phyloP scores from a whole-genome alignment of 2,888 invertebrate species.

The Monochamus alternatus region DNA sequence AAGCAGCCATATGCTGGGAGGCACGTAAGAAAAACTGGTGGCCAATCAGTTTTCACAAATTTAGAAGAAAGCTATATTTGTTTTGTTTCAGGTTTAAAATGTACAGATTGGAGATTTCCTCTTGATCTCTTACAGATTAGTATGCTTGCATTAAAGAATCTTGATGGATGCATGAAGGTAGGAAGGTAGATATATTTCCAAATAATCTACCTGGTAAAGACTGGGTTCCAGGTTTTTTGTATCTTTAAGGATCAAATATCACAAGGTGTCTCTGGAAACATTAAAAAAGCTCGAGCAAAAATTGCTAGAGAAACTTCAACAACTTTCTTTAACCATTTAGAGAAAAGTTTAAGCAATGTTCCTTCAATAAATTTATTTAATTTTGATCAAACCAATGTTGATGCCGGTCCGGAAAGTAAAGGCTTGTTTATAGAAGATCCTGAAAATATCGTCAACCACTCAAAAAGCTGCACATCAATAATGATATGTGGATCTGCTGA shows the following conservation, averaged over 20 bases:
- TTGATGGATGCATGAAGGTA: not conserved
- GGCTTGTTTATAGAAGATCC: constrained; percentile 43
- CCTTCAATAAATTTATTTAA: constrained; percentile 56
- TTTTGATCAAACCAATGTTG: constrained; percentile 43
- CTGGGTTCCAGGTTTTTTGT: not conserved
- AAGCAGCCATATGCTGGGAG: not conserved
- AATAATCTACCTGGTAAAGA: constrained; percentile 5
- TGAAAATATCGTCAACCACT: constrained; percentile 58
- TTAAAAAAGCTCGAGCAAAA: constrained; percentile 11
- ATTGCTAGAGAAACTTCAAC: constrained; percentile 3
- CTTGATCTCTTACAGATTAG: constrained; percentile 1
- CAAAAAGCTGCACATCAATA: constrained; percentile 59
- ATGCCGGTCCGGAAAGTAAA: not conserved
- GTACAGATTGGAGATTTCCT: not conserved
- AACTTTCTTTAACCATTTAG: not conserved
- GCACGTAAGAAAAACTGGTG: not conserved
- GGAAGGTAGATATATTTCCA: not conserved
- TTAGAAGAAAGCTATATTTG: too few relatives aligned
- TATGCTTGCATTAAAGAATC: constrained; percentile 8
- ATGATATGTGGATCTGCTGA: too few relatives aligned
- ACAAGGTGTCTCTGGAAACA: constrained; percentile 34
- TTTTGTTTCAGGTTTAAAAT: not conserved
- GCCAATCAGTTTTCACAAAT: not conserved
- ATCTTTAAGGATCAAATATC: not conserved
- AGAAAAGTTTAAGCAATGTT: constrained; percentile 29